These are phyloP conservation scores for Oryzaephilus surinamensis DNA, from an alignment of 1,140 invertebrate species.

Conservation along the genomic window DNA sequence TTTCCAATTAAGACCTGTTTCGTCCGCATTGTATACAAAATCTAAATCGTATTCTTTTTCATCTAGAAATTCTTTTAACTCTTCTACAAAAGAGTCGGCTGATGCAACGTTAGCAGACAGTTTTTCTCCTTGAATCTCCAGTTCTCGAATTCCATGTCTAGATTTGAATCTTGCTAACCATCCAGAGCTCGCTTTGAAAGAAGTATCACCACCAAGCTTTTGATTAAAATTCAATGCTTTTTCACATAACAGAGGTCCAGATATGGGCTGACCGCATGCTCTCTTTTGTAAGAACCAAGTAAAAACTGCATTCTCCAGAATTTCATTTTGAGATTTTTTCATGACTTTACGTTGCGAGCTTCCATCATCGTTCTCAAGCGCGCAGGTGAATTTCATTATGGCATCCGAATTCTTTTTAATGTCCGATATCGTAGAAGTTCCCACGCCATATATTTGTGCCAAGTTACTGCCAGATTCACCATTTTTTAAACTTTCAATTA, in stretches of 20 bases:
- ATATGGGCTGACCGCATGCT: not conserved
- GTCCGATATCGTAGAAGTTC: not conserved
- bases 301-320: not conserved
- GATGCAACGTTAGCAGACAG: no score
- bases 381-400: not conserved
- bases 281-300: not conserved
- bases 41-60: slow-evolving; percentile 4
- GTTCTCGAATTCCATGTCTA: slow-evolving; percentile 2
- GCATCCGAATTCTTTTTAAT: not conserved
- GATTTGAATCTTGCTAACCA: slow-evolving; percentile 1
- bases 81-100: no score
- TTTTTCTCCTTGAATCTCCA: slow-evolving; percentile 1
- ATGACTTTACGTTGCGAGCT: not conserved
- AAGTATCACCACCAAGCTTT: not conserved
- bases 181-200: not conserved
- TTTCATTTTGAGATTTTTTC: not conserved
- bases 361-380: not conserved
- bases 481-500: no score
- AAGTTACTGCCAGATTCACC: not conserved
- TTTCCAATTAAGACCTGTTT: slow-evolving; percentile 36
- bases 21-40: slow-evolving; percentile 35
- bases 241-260: not conserved
- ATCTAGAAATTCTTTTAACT: not conserved
- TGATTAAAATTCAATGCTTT: not conserved
- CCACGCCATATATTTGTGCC: not conserved